These are phyloP conservation scores for Physeter macrocephalus DNA, from an alignment of 2,113 vertebrate genomes.

Conservation along the genomic window DNA sequence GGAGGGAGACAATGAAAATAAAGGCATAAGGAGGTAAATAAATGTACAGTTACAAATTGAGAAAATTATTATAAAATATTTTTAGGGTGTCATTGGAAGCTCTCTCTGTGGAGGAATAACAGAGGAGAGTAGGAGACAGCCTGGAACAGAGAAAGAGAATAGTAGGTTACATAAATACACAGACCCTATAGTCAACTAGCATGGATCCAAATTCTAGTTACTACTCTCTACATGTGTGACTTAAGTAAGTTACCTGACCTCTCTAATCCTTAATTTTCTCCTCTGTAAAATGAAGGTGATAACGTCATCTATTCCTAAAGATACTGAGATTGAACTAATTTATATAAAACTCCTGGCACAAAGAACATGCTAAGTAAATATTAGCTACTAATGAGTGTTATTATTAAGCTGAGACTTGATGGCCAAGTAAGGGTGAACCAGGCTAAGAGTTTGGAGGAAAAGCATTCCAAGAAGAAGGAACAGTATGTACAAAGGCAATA, in stretches of 20 bases:
- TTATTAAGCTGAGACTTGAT: neutral
- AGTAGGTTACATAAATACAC: neutral
- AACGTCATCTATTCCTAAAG: neutral
- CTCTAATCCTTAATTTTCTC: neutral
- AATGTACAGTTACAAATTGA: neutral
- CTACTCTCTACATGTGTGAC: neutral
- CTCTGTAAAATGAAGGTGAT: neutral
- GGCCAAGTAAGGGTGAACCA: neutral
- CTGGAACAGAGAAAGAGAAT: neutral
- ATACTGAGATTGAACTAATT: neutral
- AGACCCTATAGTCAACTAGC: neutral
- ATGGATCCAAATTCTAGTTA: neutral
- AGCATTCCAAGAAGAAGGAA: neutral
- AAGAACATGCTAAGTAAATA: neutral
- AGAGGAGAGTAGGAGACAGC: neutral
- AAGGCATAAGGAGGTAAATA: neutral
- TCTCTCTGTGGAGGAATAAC: neutral
- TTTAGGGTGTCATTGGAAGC: neutral
- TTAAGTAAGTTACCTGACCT: neutral
- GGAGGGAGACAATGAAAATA: neutral
- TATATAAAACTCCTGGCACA: neutral
- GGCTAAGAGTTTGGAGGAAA: neutral
- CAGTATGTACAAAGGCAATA: neutral
- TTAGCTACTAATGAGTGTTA: neutral
- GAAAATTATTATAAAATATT: neutral